Conservation (phyloP, 2,888 invertebrate genomes). For the Folsomia manolachei region DNA sequence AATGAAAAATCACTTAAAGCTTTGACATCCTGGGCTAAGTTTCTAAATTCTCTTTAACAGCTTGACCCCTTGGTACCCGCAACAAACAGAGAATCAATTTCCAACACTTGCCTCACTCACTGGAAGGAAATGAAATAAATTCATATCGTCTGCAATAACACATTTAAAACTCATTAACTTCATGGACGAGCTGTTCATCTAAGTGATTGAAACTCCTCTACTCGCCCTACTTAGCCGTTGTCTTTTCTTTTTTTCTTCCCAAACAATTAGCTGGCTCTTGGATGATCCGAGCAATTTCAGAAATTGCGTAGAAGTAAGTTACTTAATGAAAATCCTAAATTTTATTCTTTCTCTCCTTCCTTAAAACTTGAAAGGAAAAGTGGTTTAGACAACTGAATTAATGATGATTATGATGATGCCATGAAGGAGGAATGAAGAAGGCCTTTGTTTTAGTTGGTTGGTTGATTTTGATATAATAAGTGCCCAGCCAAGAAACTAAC, state of each 20-base stretch:
- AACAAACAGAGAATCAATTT: background rate
- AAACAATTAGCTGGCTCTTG: background rate
- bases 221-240: no score
- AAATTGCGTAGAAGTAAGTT: background rate
- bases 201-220: background rate
- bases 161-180: background rate
- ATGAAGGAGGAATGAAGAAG: background rate
- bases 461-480: background rate
- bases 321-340: background rate
- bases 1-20: no score
- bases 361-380: background rate
- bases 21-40: no score
- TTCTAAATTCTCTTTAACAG: no score
- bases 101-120: no score
- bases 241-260: no score
- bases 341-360: no score
- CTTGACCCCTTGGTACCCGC: no score
- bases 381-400: background rate
- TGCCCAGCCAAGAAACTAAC: background rate
- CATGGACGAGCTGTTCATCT: background rate
- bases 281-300: background rate
- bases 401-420: no score
- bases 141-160: no score
- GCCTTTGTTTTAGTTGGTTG: background rate
- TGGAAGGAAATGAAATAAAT: no score